Conservation (phyloP, 53 echinoderm and acorn worm species). For the Pentamera pediparva region DNA sequence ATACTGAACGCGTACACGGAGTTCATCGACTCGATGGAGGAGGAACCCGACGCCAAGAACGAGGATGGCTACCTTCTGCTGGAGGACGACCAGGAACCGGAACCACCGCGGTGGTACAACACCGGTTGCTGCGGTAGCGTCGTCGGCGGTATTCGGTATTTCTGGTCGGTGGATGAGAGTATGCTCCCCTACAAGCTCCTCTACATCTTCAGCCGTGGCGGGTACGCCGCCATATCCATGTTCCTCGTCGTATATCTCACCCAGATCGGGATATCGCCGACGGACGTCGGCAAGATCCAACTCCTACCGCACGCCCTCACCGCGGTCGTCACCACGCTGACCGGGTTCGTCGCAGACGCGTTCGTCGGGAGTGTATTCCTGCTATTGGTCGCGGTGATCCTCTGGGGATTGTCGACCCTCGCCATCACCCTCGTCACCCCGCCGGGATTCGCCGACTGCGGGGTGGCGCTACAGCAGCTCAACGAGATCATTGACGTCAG, state of each 20-base stretch:
- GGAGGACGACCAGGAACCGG: neutral
- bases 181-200: conserved; percentile 63
- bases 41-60: conserved; percentile 8
- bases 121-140: neutral
- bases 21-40: conserved; percentile 11
- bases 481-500: neutral
- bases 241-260: conserved; percentile 48
- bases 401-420: neutral
- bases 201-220: conserved; percentile 64
- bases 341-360: conserved; percentile 55
- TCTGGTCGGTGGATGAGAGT: conserved; percentile 33
- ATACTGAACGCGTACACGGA: conserved; percentile 17
- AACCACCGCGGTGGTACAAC: conserved; percentile 7
- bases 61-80: conserved; percentile 7
- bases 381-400: conserved; percentile 6
- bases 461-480: neutral
- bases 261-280: conserved; percentile 49
- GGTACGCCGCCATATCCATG: conserved; percentile 51
- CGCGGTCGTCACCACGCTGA: conserved; percentile 41
- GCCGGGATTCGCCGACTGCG: conserved; percentile 13
- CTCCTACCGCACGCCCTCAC: conserved; percentile 45
- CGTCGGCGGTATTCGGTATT: neutral
- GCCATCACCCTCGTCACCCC: neutral
- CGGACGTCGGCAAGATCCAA: conserved; percentile 49
- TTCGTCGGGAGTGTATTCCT: conserved; percentile 22